Evolutionary conservation across 2,888 invertebrate genomes (phyloP).

Genomic region (Drosophila tanythrix): DNA sequence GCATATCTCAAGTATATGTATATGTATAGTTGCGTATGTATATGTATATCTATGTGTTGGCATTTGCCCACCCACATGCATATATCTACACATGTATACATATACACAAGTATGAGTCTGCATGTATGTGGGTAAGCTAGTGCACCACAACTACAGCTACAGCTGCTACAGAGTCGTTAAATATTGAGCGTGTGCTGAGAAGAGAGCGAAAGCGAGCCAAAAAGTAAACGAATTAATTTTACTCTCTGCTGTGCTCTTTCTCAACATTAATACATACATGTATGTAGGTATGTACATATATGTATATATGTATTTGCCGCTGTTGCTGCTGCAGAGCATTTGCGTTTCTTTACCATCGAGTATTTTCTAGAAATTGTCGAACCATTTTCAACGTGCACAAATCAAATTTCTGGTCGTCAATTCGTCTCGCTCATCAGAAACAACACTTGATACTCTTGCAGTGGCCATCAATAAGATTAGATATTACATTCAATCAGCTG

Average conservation of each 20-base stretch:
- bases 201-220: slow-evolving; percentile 33
- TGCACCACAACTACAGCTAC: slow-evolving; percentile 46
- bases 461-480: slow-evolving; percentile 57
- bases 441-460: slow-evolving; percentile 53
- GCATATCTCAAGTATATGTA: slow-evolving; percentile 6
- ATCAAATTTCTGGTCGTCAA: slow-evolving; percentile 34
- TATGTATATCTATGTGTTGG: slow-evolving; percentile 4
- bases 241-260: slow-evolving; percentile 13
- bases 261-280: neutral
- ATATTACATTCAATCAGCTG: slow-evolving; percentile 39
- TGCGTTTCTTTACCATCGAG: slow-evolving; percentile 52
- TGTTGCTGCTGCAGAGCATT: slow-evolving; percentile 40
- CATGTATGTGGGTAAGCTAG: slow-evolving; percentile 16
- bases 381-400: slow-evolving; percentile 45
- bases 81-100: neutral
- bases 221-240: slow-evolving; percentile 33
- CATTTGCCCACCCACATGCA: slow-evolving; percentile 49
- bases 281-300: neutral
- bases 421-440: slow-evolving; percentile 47
- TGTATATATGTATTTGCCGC: neutral
- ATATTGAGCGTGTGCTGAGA: slow-evolving; percentile 31
- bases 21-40: slow-evolving; percentile 4
- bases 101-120: neutral
- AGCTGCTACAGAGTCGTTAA: slow-evolving; percentile 37
- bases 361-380: slow-evolving; percentile 72